Base-by-base conservation (phyloP, 2,888 invertebrate species). In the Magallana nippona region DNA sequence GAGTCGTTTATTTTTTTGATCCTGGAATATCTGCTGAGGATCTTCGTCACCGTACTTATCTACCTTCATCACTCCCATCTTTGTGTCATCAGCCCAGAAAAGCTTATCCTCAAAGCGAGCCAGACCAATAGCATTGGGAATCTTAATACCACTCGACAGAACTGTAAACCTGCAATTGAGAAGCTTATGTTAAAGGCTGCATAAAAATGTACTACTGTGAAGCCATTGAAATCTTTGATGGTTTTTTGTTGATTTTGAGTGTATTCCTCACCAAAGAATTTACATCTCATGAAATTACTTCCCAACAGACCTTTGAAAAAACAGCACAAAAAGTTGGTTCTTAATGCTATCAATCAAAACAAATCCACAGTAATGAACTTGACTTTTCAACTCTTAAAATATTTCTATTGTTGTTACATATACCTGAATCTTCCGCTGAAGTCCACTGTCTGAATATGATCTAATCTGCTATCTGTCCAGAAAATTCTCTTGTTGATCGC, bases 401-500 rank as follows among this genome's bases (percentile, higher is more conserved):
- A 44, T 44, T 44, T 44, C 44, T 44, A 44, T 44, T 44, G 44
- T 3, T 44, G 44, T 44, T 44, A 3, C 5, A 44, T 44, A 8
- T 86, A 96, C 87, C 98, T 95, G 89, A 97, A 96, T 86, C 96
- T 95, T 0, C 98, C 98, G 82, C 97, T 96, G 94, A 99, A 99
- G 94, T 98, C 98, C 0, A 98, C 97, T 0, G 98, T 97, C 93
- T 99, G 98, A 87, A 99, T 98, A 93, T 98, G 98, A 95, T 99
- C 98, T 82, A 99, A 95, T 17, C 98, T 95, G 0, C 98, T 97
- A 94, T 99, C 99, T 92, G 98, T 98, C 98, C 99, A 99, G 95
- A 97, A 99, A 10, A 99, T 96, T 81, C 99, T 95, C 91, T 97
- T 96, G 0, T 97, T 96, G 44, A 98, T 96, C n/a, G 97, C 96